These are phyloP conservation scores for Drusus annulatus DNA, from an alignment of 1,140 invertebrate genomes.

Conservation along the genomic window DNA sequence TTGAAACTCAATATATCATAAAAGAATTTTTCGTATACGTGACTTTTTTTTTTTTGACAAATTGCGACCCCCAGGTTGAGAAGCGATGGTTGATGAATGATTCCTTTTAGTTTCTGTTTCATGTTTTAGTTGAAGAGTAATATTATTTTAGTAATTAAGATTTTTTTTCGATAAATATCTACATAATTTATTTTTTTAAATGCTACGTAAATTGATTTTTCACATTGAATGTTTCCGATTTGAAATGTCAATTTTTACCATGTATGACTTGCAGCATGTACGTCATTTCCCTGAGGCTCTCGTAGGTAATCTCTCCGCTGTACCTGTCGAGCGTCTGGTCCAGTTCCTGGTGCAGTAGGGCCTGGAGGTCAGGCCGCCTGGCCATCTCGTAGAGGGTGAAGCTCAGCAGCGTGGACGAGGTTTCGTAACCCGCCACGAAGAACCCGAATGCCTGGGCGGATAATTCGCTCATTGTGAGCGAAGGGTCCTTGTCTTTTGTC, in stretches of 20 bases:
- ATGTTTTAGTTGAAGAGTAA: too few species aligned
- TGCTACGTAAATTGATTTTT: too few species aligned
- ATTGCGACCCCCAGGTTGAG: too few species aligned
- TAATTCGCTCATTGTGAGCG: conserved; percentile 62
- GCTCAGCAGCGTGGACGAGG: conserved; percentile 70
- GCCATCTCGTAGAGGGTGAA: conserved; percentile 68
- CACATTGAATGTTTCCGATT: too few species aligned
- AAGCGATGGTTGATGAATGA: too few species aligned
- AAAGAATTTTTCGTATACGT: too few species aligned
- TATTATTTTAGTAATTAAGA: too few species aligned
- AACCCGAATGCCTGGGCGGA: conserved; percentile 68
- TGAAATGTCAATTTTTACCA: conserved; percentile 62
- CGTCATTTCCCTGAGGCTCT: conserved; percentile 65
- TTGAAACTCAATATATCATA: too few species aligned
- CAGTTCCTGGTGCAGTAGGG: conserved; percentile 73
- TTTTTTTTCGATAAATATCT: too few species aligned
- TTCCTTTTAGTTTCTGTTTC: too few species aligned
- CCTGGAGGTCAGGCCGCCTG: conserved; percentile 69
- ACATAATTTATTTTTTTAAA: too few species aligned
- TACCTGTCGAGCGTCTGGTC: conserved; percentile 60
- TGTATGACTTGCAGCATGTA: conserved; percentile 70
- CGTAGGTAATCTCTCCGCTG: conserved; percentile 64
- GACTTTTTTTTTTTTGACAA: too few species aligned
- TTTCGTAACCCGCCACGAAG: conserved; percentile 74
- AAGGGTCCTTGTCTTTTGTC: conserved; percentile 31